Evolutionary conservation across 2,797 vertebrate species (phyloP).

Genomic region (Leptoclinus maculatus): DNA sequence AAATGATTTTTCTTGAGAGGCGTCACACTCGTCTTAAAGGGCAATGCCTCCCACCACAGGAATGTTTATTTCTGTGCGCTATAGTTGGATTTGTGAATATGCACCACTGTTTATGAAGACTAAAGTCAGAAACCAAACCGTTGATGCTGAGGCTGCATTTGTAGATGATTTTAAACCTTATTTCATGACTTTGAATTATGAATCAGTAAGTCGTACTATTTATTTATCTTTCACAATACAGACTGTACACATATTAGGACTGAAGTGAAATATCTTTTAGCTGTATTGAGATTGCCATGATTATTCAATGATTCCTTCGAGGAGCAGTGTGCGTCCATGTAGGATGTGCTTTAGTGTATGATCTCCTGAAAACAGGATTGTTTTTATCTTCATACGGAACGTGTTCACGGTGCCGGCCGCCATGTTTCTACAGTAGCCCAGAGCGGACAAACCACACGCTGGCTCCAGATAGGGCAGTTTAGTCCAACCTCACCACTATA

Average conservation of each 20-base stretch:
- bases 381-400: too few species aligned
- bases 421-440: too few species aligned
- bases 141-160: slow-evolving; percentile 14
- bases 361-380: too few species aligned
- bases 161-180: not conserved
- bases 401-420: too few species aligned
- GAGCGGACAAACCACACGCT: too few species aligned
- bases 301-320: too few species aligned
- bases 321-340: too few species aligned
- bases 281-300: too few species aligned
- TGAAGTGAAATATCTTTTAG: not conserved
- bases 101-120: slow-evolving; percentile 32
- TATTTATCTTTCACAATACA: not conserved
- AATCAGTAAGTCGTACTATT: too few species aligned
- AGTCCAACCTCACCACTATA: too few species aligned
- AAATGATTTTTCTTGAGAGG: slow-evolving; percentile 39
- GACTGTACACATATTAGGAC: not conserved
- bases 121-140: slow-evolving; percentile 37
- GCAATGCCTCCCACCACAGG: slow-evolving; percentile 55
- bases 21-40: slow-evolving; percentile 40
- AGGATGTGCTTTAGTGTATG: too few species aligned
- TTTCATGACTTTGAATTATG: not conserved
- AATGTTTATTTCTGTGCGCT: slow-evolving; percentile 44
- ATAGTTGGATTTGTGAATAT: slow-evolving; percentile 47
- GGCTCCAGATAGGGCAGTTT: too few species aligned